These are phyloP conservation scores for Corvus cornix DNA, from an alignment of 2,113 vertebrate genomes.

Conservation along the genomic window DNA sequence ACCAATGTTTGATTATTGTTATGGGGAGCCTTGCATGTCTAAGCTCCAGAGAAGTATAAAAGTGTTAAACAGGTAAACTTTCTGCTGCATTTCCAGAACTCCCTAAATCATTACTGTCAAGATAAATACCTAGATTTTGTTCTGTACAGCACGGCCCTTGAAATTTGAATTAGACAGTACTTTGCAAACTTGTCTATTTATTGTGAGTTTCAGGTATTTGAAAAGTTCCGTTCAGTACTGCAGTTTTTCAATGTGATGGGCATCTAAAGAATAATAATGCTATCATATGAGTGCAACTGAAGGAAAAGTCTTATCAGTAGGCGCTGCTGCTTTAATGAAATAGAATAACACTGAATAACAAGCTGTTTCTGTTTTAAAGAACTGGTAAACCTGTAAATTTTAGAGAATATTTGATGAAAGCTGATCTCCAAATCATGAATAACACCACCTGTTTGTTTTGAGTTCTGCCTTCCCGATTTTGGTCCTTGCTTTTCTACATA, in stretches of 20 bases:
- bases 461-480: background rate
- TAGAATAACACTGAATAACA: background rate
- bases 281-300: background rate
- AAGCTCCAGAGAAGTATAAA: background rate
- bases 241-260: background rate
- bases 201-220: background rate
- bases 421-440: background rate
- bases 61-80: background rate
- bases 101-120: background rate
- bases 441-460: background rate
- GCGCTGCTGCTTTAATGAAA: background rate
- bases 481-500: background rate
- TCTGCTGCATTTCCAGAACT: background rate
- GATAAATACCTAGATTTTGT: background rate
- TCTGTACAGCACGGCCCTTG: background rate
- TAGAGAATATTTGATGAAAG: background rate
- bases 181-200: background rate
- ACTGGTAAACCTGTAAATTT: background rate
- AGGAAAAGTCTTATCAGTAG: background rate
- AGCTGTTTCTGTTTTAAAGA: background rate
- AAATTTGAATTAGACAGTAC: background rate
- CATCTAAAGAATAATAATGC: background rate
- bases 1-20: background rate
- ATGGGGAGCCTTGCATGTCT: background rate
- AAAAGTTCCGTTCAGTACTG: background rate